A percentile compares a stretch with the other conserved stretches of the same genome.
phyloP scores from a whole-genome alignment of 92 coral and sea anemone species.

The Zoanthus gigantus region DNA sequence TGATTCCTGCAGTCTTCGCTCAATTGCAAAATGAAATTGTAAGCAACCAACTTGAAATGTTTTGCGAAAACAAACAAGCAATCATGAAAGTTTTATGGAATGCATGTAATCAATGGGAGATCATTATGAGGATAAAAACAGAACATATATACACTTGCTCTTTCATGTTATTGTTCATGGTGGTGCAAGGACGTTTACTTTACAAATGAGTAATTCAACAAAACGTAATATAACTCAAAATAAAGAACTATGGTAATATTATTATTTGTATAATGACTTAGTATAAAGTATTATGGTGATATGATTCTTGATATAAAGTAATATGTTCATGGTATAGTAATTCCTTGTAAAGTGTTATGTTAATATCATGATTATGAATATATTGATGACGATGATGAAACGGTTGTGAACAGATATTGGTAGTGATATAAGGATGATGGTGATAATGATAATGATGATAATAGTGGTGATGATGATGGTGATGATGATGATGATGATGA shows the following conservation, averaged over 20 bases:
- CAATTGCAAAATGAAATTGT: not conserved
- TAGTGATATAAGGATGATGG: not conserved
- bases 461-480: not conserved
- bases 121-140: not conserved
- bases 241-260: no score
- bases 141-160: not conserved
- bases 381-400: no score
- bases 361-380: not conserved
- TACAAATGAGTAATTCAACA: not conserved
- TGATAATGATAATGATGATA: not conserved
- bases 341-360: no score
- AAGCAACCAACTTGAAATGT: not conserved
- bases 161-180: not conserved
- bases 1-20: not conserved
- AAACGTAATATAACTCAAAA: no score
- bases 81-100: not conserved
- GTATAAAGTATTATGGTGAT: no score
- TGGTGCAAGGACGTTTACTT: not conserved
- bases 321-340: not conserved
- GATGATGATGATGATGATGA: not conserved
- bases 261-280: no score
- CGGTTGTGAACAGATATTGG: not conserved
- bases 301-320: not conserved
- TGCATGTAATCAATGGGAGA: not conserved
- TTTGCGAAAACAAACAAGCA: not conserved